Conservation (phyloP, 2,113 vertebrate genomes). For the Pimephales promelas region DNA sequence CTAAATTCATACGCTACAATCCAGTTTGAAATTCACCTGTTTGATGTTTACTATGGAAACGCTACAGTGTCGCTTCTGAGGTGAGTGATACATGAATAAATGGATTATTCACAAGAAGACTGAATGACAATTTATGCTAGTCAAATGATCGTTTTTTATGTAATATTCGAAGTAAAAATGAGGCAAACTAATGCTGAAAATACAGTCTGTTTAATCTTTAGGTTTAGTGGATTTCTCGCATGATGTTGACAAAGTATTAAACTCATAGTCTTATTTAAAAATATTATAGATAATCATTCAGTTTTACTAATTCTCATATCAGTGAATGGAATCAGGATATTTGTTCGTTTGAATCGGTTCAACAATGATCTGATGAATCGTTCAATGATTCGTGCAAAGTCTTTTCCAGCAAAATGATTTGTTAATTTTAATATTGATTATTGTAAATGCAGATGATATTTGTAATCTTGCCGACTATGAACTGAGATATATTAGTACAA, state of each 20-base stretch:
- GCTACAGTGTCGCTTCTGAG: slow-evolving; percentile 5
- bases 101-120: background rate
- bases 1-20: background rate
- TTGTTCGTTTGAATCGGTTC: background rate
- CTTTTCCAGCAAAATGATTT: background rate
- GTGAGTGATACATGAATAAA: slow-evolving; percentile 13
- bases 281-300: background rate
- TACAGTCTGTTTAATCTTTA: background rate
- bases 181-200: background rate
- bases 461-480: background rate
- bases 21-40: background rate
- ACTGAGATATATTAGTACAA: background rate
- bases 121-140: background rate
- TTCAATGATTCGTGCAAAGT: background rate
- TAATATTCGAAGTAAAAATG: too few relatives aligned
- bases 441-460: background rate
- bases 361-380: background rate
- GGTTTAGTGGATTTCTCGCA: background rate
- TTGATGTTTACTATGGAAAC: background rate
- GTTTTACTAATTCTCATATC: background rate
- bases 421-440: background rate
- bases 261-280: background rate
- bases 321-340: background rate
- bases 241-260: background rate
- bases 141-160: background rate